Percentiles rank a stretch among this genome's conserved stretches.
Evolutionary conservation across 2,113 vertebrate genomes (phyloP).

Genomic region (Pelecanus crispus): DNA sequence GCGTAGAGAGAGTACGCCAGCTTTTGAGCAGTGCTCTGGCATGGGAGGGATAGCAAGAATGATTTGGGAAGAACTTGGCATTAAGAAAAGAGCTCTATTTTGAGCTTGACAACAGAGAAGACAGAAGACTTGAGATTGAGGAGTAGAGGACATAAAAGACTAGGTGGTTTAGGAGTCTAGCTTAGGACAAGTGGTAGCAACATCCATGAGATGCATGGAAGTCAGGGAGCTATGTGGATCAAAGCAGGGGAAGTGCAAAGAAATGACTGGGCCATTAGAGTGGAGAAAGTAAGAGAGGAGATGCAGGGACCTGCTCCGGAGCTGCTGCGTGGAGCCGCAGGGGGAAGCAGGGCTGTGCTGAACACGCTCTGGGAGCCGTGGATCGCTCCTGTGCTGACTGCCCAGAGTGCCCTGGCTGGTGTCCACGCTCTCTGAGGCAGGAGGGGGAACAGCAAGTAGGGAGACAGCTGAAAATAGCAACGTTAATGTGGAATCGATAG

Average conservation of each 20-base stretch:
- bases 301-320: neutral
- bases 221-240: neutral
- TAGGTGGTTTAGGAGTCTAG: neutral
- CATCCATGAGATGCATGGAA: neutral
- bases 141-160: neutral
- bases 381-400: neutral
- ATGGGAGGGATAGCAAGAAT: neutral
- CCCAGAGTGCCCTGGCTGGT: neutral
- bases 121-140: neutral
- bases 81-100: neutral
- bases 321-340: fast-evolving
- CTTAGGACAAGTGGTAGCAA: neutral
- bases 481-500: neutral
- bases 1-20: neutral
- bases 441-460: neutral
- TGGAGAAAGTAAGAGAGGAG: neutral
- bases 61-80: neutral
- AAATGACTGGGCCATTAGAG: neutral
- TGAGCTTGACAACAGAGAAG: neutral
- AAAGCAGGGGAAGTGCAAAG: neutral
- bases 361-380: neutral
- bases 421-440: neutral
- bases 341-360: neutral
- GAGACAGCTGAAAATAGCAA: neutral
- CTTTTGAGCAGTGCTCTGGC: neutral